These are phyloP conservation scores for Triops cancriformis DNA, from an alignment of 1,140 invertebrate species.

Conservation along the genomic window DNA sequence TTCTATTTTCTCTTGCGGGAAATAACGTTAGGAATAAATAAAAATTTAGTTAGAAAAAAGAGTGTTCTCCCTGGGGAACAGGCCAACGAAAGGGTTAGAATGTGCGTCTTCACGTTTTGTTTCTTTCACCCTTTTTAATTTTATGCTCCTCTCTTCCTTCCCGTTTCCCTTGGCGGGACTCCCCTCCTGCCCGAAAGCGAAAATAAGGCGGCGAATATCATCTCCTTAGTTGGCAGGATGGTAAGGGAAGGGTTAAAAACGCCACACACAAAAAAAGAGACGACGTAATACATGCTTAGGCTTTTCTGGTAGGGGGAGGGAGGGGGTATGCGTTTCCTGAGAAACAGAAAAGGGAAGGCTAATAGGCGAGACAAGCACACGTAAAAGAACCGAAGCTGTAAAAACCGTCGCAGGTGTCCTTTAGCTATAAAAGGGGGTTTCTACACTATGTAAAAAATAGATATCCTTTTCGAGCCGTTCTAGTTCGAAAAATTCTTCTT, in stretches of 20 bases:
- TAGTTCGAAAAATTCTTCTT: not conserved
- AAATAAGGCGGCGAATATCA: not conserved
- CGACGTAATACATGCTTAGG: not conserved
- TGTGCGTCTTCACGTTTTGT: not conserved
- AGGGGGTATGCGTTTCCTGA: not conserved
- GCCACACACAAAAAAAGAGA: not conserved
- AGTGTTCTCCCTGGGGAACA: not conserved
- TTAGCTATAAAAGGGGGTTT: not conserved
- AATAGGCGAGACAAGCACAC: conserved; percentile 9
- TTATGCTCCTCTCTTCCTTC: not conserved
- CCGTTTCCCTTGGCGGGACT: not conserved
- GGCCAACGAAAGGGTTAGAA: not conserved
- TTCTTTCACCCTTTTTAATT: not conserved
- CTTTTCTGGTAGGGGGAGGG: too few relatives aligned
- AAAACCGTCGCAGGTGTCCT: conserved; percentile 1
- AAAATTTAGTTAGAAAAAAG: not conserved
- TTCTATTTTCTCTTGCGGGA: not conserved
- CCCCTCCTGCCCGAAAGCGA: not conserved
- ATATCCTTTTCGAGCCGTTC: not conserved
- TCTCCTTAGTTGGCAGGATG: not conserved
- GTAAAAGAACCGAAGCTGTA: not conserved
- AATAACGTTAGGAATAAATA: not conserved
- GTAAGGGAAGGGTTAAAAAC: not conserved
- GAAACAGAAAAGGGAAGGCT: not conserved
- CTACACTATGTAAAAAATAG: not conserved